Evolutionary conservation across 2,113 vertebrate species (phyloP).

Genomic region (Sorex fumeus): DNA sequence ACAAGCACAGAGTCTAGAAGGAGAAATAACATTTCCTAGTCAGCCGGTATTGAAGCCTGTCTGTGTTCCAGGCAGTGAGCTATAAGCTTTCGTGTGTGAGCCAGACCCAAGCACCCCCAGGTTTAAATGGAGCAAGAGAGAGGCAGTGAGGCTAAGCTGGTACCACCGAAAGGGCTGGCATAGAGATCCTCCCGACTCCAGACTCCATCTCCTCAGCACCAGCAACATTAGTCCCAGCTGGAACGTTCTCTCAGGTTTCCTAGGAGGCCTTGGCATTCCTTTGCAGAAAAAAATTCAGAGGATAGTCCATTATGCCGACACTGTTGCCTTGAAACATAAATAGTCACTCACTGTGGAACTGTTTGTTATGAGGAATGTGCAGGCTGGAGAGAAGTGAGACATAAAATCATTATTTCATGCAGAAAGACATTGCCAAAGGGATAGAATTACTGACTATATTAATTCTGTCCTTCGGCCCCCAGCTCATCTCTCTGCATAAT

Average conservation of each 20-base stretch:
- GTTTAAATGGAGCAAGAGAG: background rate
- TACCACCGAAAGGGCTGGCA: no score
- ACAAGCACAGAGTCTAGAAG: background rate
- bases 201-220: background rate
- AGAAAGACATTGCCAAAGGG: slow-evolving; percentile 87
- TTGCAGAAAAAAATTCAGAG: slow-evolving; percentile 77
- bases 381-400: slow-evolving; percentile 81
- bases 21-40: background rate
- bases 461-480: slow-evolving; percentile 86
- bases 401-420: slow-evolving; percentile 87
- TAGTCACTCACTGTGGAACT: slow-evolving; percentile 82
- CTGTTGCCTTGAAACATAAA: slow-evolving; percentile 86
- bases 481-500: slow-evolving; percentile 79
- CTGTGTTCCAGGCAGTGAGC: background rate
- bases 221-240: background rate
- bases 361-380: slow-evolving; percentile 85
- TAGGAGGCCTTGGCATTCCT: slow-evolving; percentile 62
- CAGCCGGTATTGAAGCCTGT: background rate
- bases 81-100: background rate
- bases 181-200: background rate
- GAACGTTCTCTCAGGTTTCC: slow-evolving; percentile 66
- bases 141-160: background rate
- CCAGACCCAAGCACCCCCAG: background rate
- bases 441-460: slow-evolving; percentile 87
- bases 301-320: slow-evolving; percentile 75